Base-by-base conservation (phyloP, 92 coral and sea anemone genomes). In the Metridium senile region DNA sequence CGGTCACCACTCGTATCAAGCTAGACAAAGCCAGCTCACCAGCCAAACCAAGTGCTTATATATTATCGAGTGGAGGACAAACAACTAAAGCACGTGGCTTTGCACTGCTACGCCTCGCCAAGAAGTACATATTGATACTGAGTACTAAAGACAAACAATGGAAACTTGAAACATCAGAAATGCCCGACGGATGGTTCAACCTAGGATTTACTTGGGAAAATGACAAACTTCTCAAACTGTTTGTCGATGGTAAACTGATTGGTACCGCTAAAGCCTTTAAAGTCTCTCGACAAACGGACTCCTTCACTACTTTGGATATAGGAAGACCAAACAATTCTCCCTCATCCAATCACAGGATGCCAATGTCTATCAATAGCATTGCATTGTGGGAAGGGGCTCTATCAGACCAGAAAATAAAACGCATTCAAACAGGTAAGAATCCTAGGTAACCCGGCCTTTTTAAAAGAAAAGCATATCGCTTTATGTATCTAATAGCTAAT, bases 21-120 rank as follows among this genome's bases (percentile, higher is more conserved):
- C 85, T 91, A n/a, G 71, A 82, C 80, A 82, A 85, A 74, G 84
- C 74, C 28, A 65, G 70, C 0, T 62, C 65, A 25, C 70, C 65
- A 11, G 28, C 80, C 22, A 82, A 70, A 26, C 76, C 91, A 45
- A 88, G 97, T 35, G 84, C 92, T 30, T 91, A 91, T 58, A 68
- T 91, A 63, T 59, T 91, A 80, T 91, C 97, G 1, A 91, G 86
- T 35, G 97, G 97, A 32, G 97, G 97, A 47, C 97, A 91, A 71
- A 85, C 97, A 11, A 91, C 97, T 47, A 79, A 86, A 39, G 90
- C 93, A 8, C 93, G 97, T 25, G 93, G 97, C 30, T 88, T 91
- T 74, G 97, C 97, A 19, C 69, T 91, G 33, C 62, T 91, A 9
- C 76, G 88, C 58, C 70, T 91, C n/a, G 77, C 86, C 58, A 83